phyloP scores from a whole-genome alignment of 2,113 vertebrate genomes.

The rat (Rattus norvegicus) region DNA sequence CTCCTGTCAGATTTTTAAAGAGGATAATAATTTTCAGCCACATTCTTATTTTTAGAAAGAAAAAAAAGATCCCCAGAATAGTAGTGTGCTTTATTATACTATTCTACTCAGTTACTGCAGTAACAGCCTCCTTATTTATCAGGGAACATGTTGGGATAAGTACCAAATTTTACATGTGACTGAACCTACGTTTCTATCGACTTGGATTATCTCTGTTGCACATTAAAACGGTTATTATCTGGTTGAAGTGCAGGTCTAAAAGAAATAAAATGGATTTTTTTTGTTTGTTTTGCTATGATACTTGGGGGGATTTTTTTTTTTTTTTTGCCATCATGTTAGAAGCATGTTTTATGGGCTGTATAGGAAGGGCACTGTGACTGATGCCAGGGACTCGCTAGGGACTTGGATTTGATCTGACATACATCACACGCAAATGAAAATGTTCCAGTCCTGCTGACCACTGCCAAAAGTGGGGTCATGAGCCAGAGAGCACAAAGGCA shows the following conservation, averaged over 20 bases:
- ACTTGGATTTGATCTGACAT: not conserved
- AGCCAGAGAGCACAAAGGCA: not conserved
- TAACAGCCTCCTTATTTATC: constrained; percentile 41
- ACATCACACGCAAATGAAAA: not conserved
- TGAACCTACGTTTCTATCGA: not conserved
- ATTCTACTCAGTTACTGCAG: constrained; percentile 9
- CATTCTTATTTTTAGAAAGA: constrained; percentile 69
- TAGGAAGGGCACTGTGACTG: not conserved
- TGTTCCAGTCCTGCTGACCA: not conserved
- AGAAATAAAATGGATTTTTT: constrained; percentile 77
- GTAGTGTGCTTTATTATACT: constrained; percentile 8
- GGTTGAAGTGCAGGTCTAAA: constrained; percentile 70
- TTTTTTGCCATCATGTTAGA: not conserved
- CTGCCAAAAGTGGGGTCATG: fast-evolving
- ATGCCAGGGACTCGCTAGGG: not conserved
- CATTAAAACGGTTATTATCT: constrained; percentile 68
- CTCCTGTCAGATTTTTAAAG: constrained; percentile 52
- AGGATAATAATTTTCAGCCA: constrained; percentile 57
- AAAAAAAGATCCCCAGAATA: not conserved
- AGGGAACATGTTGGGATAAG: not conserved
- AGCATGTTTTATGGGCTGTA: not conserved
- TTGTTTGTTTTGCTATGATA: constrained; percentile 55
- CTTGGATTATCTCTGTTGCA: constrained; percentile 67
- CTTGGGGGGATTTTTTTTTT: constrained; percentile 27
- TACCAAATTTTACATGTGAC: constrained; percentile 46